Conservation (phyloP, 2,797 vertebrate species). For the Falco naumanni region DNA sequence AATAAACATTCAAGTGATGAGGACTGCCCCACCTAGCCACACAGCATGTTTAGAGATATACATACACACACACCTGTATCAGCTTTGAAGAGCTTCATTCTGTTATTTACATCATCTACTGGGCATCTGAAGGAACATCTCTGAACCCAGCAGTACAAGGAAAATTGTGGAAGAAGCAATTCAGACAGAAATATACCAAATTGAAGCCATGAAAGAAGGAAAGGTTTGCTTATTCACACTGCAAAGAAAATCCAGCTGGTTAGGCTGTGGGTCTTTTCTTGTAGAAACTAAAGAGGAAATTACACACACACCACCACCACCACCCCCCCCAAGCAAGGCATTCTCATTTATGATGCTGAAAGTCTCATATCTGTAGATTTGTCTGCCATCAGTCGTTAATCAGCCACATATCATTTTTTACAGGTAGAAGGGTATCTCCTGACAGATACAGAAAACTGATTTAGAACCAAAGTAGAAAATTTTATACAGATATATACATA, state of each 20-base stretch:
- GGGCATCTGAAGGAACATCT: not conserved
- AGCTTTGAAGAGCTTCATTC: not conserved
- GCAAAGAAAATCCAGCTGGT: conserved; percentile 17
- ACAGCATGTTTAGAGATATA: not conserved
- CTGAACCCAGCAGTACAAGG: not conserved
- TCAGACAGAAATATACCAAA: conserved; percentile 36
- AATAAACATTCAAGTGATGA: not conserved
- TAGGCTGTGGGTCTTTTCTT: conserved; percentile 5
- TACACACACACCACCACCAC: not conserved
- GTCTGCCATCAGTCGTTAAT: conserved; percentile 11
- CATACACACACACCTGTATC: not conserved
- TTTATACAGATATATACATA: conserved; percentile 78
- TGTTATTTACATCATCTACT: not conserved
- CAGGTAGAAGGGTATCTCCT: conserved; percentile 70
- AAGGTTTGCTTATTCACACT: conserved; percentile 1
- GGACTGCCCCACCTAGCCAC: not conserved
- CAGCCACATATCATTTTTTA: conserved; percentile 60
- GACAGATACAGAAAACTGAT: conserved; percentile 80
- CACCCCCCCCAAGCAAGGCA: not conserved
- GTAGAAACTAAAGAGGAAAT: conserved; percentile 54
- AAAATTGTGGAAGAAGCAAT: conserved; percentile 23
- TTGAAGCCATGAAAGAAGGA: not conserved
- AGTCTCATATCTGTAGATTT: conserved; percentile 28
- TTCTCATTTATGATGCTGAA: conserved; percentile 53
- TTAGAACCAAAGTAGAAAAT: conserved; percentile 73